Conservation (phyloP, 1,140 invertebrate species). For the Dreissena rostriformis region DNA sequence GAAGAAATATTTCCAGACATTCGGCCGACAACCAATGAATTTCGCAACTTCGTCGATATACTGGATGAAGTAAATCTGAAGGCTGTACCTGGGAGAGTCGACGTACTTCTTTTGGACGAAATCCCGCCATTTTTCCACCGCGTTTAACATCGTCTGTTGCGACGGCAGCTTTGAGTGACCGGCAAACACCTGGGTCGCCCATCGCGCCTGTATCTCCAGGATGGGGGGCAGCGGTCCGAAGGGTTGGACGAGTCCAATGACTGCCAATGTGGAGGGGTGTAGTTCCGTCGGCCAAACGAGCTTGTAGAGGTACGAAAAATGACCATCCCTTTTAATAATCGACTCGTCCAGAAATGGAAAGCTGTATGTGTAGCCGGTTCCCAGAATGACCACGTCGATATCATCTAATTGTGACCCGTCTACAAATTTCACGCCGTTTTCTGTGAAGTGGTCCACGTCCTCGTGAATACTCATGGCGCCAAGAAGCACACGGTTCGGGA, state of each 20-base stretch:
- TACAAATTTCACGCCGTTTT: constrained; percentile 76
- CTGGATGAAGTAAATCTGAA: constrained; percentile 62
- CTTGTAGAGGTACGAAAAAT: constrained; percentile 82
- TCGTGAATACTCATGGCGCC: constrained; percentile 81
- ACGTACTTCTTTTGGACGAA: constrained; percentile 55
- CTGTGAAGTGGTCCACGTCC: constrained; percentile 74
- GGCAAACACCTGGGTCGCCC: constrained; percentile 68
- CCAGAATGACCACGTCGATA: constrained; percentile 71
- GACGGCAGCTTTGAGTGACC: constrained; percentile 53
- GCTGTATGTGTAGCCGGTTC: constrained; percentile 69
- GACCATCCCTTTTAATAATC: constrained; percentile 64
- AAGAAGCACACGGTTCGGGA: constrained; percentile 82
- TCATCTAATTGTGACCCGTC: constrained; percentile 74
- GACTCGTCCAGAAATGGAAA: constrained; percentile 71
- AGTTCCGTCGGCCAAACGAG: constrained; percentile 81
- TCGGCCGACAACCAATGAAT: constrained; percentile 59
- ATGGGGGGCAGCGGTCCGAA: constrained; percentile 83
- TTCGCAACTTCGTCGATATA: constrained; percentile 60
- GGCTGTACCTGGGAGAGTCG: constrained; percentile 58
- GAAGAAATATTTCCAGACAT: constrained; percentile 60
- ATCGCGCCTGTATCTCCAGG: constrained; percentile 82
- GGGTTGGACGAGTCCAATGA: constrained; percentile 83
- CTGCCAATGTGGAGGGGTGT: constrained; percentile 76
- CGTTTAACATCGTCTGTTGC: constrained; percentile 10
- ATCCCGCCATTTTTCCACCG: constrained; percentile 44